phyloP scores from a whole-genome alignment of 2,797 vertebrate genomes.

The Distichodus sexfasciatus region DNA sequence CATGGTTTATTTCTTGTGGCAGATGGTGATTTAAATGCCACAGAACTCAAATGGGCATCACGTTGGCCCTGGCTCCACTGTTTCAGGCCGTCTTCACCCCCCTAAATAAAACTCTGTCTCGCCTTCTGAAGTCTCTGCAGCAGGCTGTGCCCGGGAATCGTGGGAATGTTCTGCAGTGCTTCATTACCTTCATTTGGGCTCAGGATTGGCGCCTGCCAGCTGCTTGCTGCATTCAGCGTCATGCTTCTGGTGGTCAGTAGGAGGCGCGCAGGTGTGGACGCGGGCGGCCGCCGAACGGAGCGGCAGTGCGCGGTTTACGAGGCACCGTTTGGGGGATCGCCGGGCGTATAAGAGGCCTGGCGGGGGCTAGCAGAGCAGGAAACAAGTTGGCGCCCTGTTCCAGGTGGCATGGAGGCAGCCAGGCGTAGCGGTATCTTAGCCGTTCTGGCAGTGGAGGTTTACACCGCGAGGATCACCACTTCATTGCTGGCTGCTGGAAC shows the following conservation, averaged over 20 bases:
- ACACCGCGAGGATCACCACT: conserved; percentile 85
- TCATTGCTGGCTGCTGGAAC: conserved; percentile 80
- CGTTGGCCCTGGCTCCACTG: conserved; percentile 69
- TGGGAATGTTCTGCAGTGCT: conserved; percentile 75
- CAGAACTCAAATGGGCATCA: conserved; percentile 81
- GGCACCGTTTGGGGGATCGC: too few relatives aligned
- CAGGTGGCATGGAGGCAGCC: too few relatives aligned
- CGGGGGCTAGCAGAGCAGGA: too few relatives aligned
- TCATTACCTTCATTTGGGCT: conserved; percentile 80
- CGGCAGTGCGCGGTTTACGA: conserved; percentile 69
- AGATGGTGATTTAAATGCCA: too few relatives aligned
- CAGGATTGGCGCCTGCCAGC: too few relatives aligned
- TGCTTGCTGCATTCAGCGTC: conserved; percentile 72
- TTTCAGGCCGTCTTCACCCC: conserved; percentile 70
- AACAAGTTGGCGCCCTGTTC: too few relatives aligned
- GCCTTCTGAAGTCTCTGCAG: conserved; percentile 62
- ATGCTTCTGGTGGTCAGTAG: conserved; percentile 81
- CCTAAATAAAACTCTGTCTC: conserved; percentile 60
- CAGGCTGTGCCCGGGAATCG: too few relatives aligned
- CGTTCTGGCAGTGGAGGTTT: conserved; percentile 72
- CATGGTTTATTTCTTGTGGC: conserved; percentile 82
- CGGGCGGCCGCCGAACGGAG: conserved; percentile 74
- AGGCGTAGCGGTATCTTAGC: too few relatives aligned
- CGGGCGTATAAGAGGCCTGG: too few relatives aligned
- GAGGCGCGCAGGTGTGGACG: conserved; percentile 65